phyloP scores from a whole-genome alignment of 2,113 vertebrate genomes.

The Balaenoptera acutorostrata region DNA sequence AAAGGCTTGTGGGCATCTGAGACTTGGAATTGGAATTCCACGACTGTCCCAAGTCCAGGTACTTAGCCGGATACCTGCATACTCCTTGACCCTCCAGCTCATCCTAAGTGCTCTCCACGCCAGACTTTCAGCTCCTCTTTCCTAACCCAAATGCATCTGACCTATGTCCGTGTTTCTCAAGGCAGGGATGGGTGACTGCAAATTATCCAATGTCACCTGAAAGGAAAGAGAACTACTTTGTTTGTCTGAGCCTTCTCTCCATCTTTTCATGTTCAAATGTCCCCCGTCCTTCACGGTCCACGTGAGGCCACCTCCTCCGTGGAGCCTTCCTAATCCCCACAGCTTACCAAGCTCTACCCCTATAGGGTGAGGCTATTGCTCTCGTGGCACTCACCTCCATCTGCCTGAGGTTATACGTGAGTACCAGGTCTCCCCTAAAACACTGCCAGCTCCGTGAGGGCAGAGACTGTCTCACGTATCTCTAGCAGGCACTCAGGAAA shows the following conservation, averaged over 20 bases:
- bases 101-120: neutral
- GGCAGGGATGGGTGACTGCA: neutral
- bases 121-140: neutral
- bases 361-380: rapidly evolving
- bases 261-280: neutral
- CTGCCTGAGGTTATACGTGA: neutral
- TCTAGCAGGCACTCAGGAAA: neutral
- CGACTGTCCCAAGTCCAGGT: no score
- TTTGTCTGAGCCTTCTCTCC: neutral
- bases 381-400: neutral
- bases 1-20: no score
- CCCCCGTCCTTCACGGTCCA: neutral
- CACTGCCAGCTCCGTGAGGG: neutral
- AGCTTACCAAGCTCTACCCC: neutral
- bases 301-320: neutral
- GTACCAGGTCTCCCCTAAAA: neutral
- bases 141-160: neutral
- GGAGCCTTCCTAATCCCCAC: neutral
- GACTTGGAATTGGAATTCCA: neutral
- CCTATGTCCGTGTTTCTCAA: neutral
- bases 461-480: neutral
- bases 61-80: neutral
- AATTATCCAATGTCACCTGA: neutral
- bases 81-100: neutral
- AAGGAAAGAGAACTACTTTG: no score